phyloP scores from a whole-genome alignment of 2,888 invertebrate species.

The Monochamus alternatus region DNA sequence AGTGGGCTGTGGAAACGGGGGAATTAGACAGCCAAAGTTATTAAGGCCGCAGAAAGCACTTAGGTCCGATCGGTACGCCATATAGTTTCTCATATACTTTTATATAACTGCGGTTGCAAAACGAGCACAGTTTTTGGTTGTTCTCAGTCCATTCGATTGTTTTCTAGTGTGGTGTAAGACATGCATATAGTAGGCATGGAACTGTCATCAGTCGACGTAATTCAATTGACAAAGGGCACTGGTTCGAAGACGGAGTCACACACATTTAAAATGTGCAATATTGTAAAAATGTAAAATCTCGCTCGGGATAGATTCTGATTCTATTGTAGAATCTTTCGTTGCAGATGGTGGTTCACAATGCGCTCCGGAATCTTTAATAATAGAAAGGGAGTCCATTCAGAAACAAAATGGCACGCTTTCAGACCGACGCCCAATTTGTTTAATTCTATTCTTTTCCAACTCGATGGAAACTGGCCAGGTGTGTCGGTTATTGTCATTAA shows the following conservation, averaged over 20 bases:
- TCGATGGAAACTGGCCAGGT: not conserved
- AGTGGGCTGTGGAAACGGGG: too few relatives aligned
- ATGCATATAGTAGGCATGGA: too few relatives aligned
- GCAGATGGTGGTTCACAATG: not conserved
- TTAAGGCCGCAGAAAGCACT: not conserved
- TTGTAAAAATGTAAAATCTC: not conserved
- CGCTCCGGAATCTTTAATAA: not conserved
- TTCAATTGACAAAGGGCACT: too few relatives aligned
- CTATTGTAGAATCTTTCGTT: slow-evolving; percentile 4
- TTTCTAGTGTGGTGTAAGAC: too few relatives aligned
- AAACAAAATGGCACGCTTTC: not conserved
- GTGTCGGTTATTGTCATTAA: too few relatives aligned
- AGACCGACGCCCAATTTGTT: not conserved
- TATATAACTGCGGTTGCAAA: too few relatives aligned
- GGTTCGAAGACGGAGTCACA: too few relatives aligned
- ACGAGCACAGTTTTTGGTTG: too few relatives aligned
- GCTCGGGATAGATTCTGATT: not conserved
- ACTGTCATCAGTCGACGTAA: too few relatives aligned
- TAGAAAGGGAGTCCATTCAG: not conserved
- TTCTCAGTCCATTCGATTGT: too few relatives aligned
- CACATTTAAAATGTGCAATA: too few relatives aligned
- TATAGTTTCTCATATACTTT: too few relatives aligned
- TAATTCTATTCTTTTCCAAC: not conserved
- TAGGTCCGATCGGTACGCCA: not conserved
- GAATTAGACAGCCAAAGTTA: not conserved